Evolutionary conservation across 2,113 vertebrate species (phyloP), one percentile per base, ranked within the genome.

Genomic region (Motacilla tschutschensis): DNA sequence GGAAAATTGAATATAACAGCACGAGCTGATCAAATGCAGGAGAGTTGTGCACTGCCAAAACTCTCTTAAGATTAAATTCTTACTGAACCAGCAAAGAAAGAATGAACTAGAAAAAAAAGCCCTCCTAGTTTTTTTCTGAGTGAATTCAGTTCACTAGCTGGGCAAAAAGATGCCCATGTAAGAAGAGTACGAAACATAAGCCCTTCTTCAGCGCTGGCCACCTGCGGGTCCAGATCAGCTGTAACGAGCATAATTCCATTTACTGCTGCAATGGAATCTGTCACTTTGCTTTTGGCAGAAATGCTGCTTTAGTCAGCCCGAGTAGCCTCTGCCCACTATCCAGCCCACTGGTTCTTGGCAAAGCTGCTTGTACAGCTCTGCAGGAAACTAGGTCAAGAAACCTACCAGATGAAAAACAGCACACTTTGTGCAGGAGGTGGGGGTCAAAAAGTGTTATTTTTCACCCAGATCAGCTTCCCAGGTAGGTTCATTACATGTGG

Each of bases 341-440:
- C 87, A 90, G 84, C 75, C 79, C 87, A 82, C 48, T 82, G 67
- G 17, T 12, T 90, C 89, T 66, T 94, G 91, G 89, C 94, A 92
- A 77, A 82, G 85, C 48, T 48, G 35, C 59, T 40, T 55, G 53
- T 44, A 71, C 28, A 74, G 82, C 89, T 92, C 75, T 59, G 60
- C 69, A 90, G 85, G 60, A 92, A 95, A 95, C 72, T 94, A 92
- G 93, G 94, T 94, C 91, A 94, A 94, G 94, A 94, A 92, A 83
- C 31, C 44, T 48, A 89, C 55, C 89, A 92, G 60, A 88, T 53
- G 47, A 87, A 88, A 79, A 85, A 2, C 64, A 82, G 57, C 51
- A 58, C 38, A 50, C 53, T 88, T 40, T 26, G 51, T 70, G 65
- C 82, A 77, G 82, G 65, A 70, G 60, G 53, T 63, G 60, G 36